These are phyloP conservation scores for Anoura caudifer DNA, from an alignment of 2,113 vertebrate genomes.

Conservation along the genomic window DNA sequence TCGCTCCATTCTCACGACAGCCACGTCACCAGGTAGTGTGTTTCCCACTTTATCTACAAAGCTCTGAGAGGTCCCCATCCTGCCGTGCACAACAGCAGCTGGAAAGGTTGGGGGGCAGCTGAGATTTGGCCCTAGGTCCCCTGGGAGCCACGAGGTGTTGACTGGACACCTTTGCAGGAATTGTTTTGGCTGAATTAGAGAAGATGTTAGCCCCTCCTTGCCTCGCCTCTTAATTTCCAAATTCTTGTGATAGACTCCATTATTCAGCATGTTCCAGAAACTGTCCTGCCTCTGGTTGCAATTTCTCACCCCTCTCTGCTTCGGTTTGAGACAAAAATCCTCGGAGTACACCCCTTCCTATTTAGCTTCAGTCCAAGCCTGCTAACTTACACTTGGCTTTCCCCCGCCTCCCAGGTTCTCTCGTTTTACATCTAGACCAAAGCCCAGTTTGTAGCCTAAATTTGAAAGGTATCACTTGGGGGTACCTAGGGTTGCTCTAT, in stretches of 20 bases:
- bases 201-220: too few relatives aligned
- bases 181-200: background rate
- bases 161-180: background rate
- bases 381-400: background rate
- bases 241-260: background rate
- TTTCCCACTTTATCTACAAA: background rate
- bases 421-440: background rate
- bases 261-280: background rate
- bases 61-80: background rate
- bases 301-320: background rate
- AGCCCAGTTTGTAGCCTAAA: background rate
- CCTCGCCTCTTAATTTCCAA: background rate
- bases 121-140: background rate
- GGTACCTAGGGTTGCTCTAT: background rate
- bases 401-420: background rate
- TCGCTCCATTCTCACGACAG: background rate
- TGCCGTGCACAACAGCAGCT: rapidly evolving
- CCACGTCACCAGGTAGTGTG: rapidly evolving
- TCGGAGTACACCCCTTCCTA: background rate
- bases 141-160: background rate
- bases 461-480: background rate
- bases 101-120: background rate
- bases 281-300: background rate
- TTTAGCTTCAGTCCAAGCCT: background rate
- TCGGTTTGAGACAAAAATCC: background rate